phyloP scores from a whole-genome alignment of 2,888 invertebrate genomes.

The Cataglyphis altisquamis region DNA sequence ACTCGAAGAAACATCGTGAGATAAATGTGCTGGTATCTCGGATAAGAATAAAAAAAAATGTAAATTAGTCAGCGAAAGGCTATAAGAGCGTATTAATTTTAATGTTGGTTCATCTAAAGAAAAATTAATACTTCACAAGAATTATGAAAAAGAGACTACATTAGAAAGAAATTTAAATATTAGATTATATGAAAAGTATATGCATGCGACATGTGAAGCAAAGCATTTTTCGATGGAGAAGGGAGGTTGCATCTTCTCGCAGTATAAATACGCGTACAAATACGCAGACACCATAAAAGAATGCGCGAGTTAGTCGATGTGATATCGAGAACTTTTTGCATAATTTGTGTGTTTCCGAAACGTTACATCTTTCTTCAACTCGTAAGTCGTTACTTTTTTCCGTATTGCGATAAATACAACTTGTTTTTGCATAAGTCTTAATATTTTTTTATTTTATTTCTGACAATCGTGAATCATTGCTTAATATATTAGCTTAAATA shows the following conservation, averaged over 20 bases:
- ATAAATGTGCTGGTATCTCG: too few relatives aligned
- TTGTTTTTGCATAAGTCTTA: background rate
- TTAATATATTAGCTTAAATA: background rate
- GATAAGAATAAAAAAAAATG: background rate
- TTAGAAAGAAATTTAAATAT: constrained; percentile 8
- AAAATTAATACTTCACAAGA: background rate
- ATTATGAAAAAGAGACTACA: background rate
- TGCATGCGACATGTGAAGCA: background rate
- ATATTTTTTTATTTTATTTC: background rate
- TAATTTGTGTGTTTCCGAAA: background rate
- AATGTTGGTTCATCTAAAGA: background rate
- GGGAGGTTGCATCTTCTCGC: background rate
- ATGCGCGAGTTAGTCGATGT: background rate
- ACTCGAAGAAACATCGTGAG: background rate
- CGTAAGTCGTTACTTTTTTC: background rate
- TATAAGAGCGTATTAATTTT: background rate
- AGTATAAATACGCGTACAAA: background rate
- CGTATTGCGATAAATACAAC: background rate
- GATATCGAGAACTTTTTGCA: constrained; percentile 6
- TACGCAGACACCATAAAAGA: background rate
- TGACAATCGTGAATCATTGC: background rate
- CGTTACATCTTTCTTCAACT: background rate
- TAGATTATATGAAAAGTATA: background rate
- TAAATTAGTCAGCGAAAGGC: background rate
- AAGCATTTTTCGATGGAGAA: constrained; percentile 48